A percentile compares a stretch with the other conserved stretches of the same genome.
phyloP scores from a whole-genome alignment of 2,888 invertebrate species.

The Caenorhabditis sp. region DNA sequence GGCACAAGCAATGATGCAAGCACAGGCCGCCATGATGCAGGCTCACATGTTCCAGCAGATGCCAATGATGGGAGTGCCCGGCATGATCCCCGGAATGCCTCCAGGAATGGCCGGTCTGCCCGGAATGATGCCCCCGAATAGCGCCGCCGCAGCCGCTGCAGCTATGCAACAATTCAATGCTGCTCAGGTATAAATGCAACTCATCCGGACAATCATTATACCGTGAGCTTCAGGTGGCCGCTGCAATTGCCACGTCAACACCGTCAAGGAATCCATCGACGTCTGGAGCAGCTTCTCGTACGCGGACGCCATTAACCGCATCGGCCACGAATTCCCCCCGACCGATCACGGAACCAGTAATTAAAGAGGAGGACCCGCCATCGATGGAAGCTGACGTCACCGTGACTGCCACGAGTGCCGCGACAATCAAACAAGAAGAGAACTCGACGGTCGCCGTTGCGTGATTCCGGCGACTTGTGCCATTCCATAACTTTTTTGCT shows the following conservation, averaged over 20 bases:
- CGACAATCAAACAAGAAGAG: constrained; percentile 47
- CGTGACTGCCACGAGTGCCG: constrained; percentile 7
- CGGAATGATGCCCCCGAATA: constrained; percentile 47
- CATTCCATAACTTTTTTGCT: no score
- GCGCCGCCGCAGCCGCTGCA: constrained; percentile 19
- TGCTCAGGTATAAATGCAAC: not conserved
- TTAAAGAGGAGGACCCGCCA: constrained; percentile 32
- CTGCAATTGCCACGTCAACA: constrained; percentile 52
- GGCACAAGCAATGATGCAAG: constrained; percentile 43
- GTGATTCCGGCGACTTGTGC: constrained; percentile 1
- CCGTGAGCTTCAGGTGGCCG: constrained; percentile 35
- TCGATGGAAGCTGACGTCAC: constrained; percentile 3
- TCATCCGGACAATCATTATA: not conserved
- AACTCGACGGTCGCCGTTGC: constrained; percentile 62
- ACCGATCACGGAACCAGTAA: constrained; percentile 30
- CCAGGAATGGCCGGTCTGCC: constrained; percentile 58
- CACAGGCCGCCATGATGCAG: no score
- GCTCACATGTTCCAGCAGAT: constrained; percentile 32
- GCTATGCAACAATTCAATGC: constrained; percentile 41
- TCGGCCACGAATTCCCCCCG: constrained; percentile 62
- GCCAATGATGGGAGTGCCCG: constrained; percentile 47
- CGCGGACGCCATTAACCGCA: constrained; percentile 58
- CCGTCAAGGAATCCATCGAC: constrained; percentile 61
- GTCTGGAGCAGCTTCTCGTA: constrained; percentile 56
- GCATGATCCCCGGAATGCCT: constrained; percentile 53